Percentiles rank a stretch among this genome's conserved stretches.
Conservation (phyloP, 2,888 invertebrate genomes). For the Cecidostiba fungosa region DNA sequence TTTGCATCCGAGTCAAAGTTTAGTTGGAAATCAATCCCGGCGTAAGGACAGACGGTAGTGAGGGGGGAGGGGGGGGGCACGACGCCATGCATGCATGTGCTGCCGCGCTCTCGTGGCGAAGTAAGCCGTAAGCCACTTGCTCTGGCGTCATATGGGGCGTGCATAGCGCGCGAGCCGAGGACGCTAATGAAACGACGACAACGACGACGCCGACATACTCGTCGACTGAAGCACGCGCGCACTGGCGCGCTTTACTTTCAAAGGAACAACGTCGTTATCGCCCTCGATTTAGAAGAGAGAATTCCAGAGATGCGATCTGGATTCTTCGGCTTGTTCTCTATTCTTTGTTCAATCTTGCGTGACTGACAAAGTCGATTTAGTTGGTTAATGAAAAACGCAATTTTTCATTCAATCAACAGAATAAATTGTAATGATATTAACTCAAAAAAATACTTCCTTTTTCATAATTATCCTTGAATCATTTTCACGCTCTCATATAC, state of each 20-base stretch:
- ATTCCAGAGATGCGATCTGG: background rate
- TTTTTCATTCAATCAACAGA: too few relatives aligned
- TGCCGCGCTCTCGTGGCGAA: background rate
- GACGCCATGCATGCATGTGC: background rate
- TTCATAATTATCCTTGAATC: too few relatives aligned
- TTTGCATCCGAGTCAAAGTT: slow-evolving; percentile 71
- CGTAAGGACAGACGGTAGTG: slow-evolving; percentile 23
- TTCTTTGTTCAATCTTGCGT: background rate
- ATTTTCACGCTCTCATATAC: background rate
- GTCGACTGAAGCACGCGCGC: slow-evolving; percentile 6
- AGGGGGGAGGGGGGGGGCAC: too few relatives aligned
- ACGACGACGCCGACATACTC: background rate
- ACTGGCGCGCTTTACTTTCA: background rate
- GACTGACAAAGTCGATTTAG: background rate
- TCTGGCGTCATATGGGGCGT: slow-evolving; percentile 16
- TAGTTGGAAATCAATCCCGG: slow-evolving; percentile 67
- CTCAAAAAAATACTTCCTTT: too few relatives aligned
- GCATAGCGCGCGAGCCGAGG: slow-evolving; percentile 5
- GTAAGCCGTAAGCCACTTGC: slow-evolving; percentile 1
- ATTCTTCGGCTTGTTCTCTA: background rate
- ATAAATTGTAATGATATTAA: too few relatives aligned
- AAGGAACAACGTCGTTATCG: slow-evolving; percentile 5
- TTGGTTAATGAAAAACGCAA: background rate
- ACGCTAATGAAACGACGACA: slow-evolving; percentile 46
- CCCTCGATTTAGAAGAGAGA: background rate